Conservation (phyloP, 1,140 invertebrate genomes). For the Goniozus legneri region DNA sequence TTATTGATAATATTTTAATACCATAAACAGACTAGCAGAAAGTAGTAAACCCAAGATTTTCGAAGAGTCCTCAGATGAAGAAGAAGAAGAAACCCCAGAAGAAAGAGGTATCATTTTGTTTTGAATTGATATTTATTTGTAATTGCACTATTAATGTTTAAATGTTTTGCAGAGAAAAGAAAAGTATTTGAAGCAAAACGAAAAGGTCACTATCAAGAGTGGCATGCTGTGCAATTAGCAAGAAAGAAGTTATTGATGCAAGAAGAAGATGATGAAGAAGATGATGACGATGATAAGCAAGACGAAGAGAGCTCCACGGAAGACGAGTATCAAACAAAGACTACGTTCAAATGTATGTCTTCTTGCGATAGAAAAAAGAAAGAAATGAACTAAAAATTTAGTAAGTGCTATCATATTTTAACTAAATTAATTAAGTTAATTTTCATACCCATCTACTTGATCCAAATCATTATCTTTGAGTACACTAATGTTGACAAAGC, state of each 20-base stretch:
- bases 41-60: conserved; percentile 59
- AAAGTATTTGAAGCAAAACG: conserved; percentile 86
- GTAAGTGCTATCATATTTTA: background rate
- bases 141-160: no score
- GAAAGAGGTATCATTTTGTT: conserved; percentile 53
- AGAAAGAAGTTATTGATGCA: conserved; percentile 86
- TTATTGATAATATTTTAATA: conserved; percentile 5
- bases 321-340: conserved; percentile 44
- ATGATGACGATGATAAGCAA: conserved; percentile 61
- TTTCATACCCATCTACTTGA: background rate
- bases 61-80: conserved; percentile 61
- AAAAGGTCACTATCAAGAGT: conserved; percentile 97
- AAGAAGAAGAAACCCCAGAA: conserved; percentile 63
- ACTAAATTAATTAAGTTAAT: background rate
- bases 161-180: conserved; percentile 59
- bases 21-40: conserved; percentile 56
- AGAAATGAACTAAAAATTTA: conserved; percentile 19
- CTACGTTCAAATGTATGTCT: conserved; percentile 45
- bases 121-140: no score
- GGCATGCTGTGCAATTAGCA: conserved; percentile 86
- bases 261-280: conserved; percentile 78
- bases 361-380: conserved; percentile 33
- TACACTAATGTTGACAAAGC: background rate
- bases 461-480: no score
- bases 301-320: conserved; percentile 73